Evolutionary conservation across 2,797 vertebrate species (phyloP).

Genomic region (Lutjanus argentimaculatus): DNA sequence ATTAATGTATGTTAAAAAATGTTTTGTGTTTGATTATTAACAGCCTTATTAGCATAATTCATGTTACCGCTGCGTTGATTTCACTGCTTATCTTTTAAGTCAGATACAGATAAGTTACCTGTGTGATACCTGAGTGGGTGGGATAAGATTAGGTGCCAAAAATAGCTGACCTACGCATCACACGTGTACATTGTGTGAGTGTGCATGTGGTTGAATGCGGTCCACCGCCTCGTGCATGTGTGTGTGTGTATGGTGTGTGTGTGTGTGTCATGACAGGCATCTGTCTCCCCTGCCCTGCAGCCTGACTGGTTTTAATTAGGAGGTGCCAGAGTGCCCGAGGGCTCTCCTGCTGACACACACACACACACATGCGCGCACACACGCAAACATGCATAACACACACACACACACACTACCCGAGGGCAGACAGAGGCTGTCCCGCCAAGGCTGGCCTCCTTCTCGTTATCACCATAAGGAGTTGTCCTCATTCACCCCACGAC

Average conservation of each 20-base stretch:
- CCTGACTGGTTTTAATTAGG: conserved; percentile 92
- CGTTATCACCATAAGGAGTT: conserved; percentile 87
- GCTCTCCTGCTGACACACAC: conserved; percentile 87
- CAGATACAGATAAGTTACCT: conserved; percentile 66
- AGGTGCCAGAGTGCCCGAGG: conserved; percentile 89
- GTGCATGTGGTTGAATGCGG: conserved; percentile 58
- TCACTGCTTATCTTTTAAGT: conserved; percentile 40
- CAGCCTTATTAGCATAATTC: conserved; percentile 21
- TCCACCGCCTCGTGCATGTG: conserved; percentile 37
- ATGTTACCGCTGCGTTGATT: conserved; percentile 11
- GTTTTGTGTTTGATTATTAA: conserved; percentile 14
- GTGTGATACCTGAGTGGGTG: conserved; percentile 76
- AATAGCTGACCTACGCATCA: conserved; percentile 76
- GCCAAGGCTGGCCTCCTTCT: conserved; percentile 86
- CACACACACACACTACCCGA: conserved; percentile 75
- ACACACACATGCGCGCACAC: conserved; percentile 41
- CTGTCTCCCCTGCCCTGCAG: conserved; percentile 91
- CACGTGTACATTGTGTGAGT: conserved; percentile 64
- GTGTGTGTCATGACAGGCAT: conserved; percentile 87
- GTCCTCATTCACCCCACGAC: conserved; percentile 86
- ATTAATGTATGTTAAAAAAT: neutral
- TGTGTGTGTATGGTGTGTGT: conserved; percentile 61
- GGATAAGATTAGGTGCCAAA: conserved; percentile 63
- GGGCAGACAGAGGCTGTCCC: conserved; percentile 86
- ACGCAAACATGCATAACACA: conserved; percentile 25